Base-by-base conservation (phyloP, 2,113 vertebrate genomes). In the Amblyopsis rosae region DNA sequence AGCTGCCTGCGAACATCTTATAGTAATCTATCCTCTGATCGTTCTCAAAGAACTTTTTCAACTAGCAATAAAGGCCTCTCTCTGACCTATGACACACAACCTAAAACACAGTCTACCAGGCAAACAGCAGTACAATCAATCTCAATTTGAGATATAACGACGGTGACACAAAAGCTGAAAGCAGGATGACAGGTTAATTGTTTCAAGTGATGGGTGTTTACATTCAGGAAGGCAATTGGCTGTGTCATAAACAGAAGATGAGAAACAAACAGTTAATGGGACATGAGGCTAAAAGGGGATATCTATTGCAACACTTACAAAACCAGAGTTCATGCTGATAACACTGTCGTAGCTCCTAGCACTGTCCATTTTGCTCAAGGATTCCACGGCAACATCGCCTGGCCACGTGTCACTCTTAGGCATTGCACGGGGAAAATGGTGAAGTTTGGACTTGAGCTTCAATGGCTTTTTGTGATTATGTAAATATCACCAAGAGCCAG, bases 271-370 rank as follows among this genome's bases (percentile, higher is more conserved):
- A 26, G 17, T 58, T 6, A 12, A 33, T 11, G 13, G 13, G 11
- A 10, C 11, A 15, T 59, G 4, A 59, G 33, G 33, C 13, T 13
- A 35, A 59, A 32, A 59, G 5, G 6, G 19, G 7, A 41, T 57
- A 32, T 49, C 12, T 54, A n/a, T 55, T 54, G 70, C 13, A 33
- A 58, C 73, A 95, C 95, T 91, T 92, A 98, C 98, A 66, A 56
- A 82, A 87, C 80, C 93, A 82, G 96, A 95, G 82, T 93, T 86
- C 1, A 81, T 70, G 91, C 96, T 96, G 89, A 88, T 90, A 83
- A 94, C 92, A 72, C 94, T 96, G 92, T 96, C 94, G 0, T 86
- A 91, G 94, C 95, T 96, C 60, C 92, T 92, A 15, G 89, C 83
- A 62, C 91, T 92, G 83, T 93, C 79, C 82, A 92, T 68, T 51